Base-by-base conservation (phyloP, 2,888 invertebrate genomes). In the Caenorhabditis afra region DNA sequence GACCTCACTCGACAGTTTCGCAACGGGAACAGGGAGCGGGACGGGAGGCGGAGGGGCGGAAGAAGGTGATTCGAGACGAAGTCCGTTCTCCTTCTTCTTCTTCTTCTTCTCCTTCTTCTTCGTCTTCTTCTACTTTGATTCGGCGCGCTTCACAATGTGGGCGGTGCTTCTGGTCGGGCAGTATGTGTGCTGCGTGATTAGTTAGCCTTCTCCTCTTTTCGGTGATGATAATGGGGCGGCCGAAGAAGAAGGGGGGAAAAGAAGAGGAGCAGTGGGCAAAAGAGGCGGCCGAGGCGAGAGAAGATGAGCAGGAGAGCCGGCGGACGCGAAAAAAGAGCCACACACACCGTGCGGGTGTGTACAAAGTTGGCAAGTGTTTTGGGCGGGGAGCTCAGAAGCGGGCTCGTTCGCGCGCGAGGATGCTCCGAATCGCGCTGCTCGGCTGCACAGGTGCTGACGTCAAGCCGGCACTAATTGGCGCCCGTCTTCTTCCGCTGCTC, bases 151-250 rank as follows among this genome's bases (percentile, higher is more conserved):
- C 55, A 29, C 20, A 71, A 62, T 53, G 61, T 47, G 57, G 71
- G 71, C 62, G 71, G 53, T n/a, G 71, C 49, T 55, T 45, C 45
- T 23, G 62, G 62, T 37, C 57, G 39, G 39, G 29, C 29, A 29
- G 29, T 29, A 7, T 29, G 29, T 29, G 29, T 29, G 29, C 29
- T 70, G 49, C 62, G 71, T 71, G 71, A 71, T 71, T 71, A 71
- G 71, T 23, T 29, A 29, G 29, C 29, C 29, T 29, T 29, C 29
- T 29, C 29, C 29, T 29, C 55, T 61, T 35, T 37, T 55, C 39
- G 55, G 16, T 47, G 71, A 71, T 71, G 71, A 71, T 71, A 71
- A 71, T 71, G 71, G 71, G 53, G 57, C 49, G 53, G 55, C 29
- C 39, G 62, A 71, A 61, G 53, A 53, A 55, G 50, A 49, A 18